Conservation (phyloP, 2,888 invertebrate genomes). For the Girardia tigrina region DNA sequence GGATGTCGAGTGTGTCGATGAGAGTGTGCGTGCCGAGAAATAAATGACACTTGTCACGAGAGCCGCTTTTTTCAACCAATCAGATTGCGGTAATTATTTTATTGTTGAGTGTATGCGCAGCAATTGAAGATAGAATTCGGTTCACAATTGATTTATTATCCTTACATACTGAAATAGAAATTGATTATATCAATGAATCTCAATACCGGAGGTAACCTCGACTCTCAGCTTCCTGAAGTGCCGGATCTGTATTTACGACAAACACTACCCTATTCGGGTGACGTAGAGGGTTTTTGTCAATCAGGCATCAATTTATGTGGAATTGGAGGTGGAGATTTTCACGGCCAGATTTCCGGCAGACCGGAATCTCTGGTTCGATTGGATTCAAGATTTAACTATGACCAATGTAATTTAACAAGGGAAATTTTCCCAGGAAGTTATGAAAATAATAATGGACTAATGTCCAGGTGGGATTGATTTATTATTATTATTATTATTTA, state of each 20-base stretch:
- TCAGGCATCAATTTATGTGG: conserved; percentile 16
- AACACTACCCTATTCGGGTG: conserved; percentile 11
- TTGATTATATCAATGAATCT: conserved; percentile 17
- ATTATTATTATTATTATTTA: too few species aligned
- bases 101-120: neutral
- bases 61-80: neutral
- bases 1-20: neutral
- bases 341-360: conserved; percentile 23
- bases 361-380: conserved; percentile 23
- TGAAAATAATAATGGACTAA: conserved; percentile 12
- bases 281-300: conserved; percentile 23
- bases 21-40: neutral
- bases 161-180: conserved; percentile 16
- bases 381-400: conserved; percentile 23
- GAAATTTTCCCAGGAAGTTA: conserved; percentile 12
- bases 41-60: neutral
- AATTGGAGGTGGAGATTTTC: conserved; percentile 20
- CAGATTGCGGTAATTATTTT: neutral
- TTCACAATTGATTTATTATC: conserved; percentile 23
- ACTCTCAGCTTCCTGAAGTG: conserved; percentile 12
- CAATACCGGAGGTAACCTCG: conserved; percentile 19
- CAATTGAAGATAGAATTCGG: conserved; percentile 16
- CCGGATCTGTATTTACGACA: conserved; percentile 15
- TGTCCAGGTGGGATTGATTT: conserved; percentile 5
- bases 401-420: conserved; percentile 16